Percentiles rank a stretch among this genome's conserved stretches.
Evolutionary conservation across 2,888 invertebrate species (phyloP).

Genomic region (Oxystoma pomonae): DNA sequence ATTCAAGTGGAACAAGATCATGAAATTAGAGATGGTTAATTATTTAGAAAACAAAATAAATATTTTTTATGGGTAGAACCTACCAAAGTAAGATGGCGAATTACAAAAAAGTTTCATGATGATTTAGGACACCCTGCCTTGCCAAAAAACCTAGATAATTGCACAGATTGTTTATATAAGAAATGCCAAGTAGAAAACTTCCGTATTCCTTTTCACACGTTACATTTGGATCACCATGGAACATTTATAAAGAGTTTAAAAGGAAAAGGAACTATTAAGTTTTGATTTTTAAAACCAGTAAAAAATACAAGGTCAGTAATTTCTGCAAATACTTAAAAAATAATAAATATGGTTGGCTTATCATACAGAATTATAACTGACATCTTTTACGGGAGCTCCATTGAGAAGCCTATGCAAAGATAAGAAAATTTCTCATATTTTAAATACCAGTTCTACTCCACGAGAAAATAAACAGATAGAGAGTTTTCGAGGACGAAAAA

Average conservation of each 20-base stretch:
- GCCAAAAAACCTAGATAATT: constrained; percentile 25
- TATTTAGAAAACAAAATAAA: constrained; percentile 17
- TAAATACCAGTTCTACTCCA: constrained; percentile 22
- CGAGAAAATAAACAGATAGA: constrained; percentile 39
- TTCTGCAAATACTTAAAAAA: constrained; percentile 30
- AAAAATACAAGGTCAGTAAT: constrained; percentile 32
- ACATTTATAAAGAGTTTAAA: constrained; percentile 38
- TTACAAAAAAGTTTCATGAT: constrained; percentile 25
- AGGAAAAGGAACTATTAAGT: constrained; percentile 42
- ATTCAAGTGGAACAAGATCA: constrained; percentile 16
- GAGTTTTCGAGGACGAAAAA: no score
- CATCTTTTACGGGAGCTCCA: constrained; percentile 37
- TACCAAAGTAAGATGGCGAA: constrained; percentile 26
- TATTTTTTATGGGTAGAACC: constrained; percentile 21
- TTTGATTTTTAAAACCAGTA: constrained; percentile 35
- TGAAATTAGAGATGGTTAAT: constrained; percentile 15
- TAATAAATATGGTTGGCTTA: constrained; percentile 34
- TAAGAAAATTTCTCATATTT: constrained; percentile 29
- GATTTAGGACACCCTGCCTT: constrained; percentile 32
- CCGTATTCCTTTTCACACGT: constrained; percentile 13
- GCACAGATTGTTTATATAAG: constrained; percentile 17
- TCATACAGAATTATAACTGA: constrained; percentile 37
- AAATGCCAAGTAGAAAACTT: constrained; percentile 16
- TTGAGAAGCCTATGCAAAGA: constrained; percentile 37
- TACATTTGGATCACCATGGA: constrained; percentile 42